Percentiles rank a stretch among this genome's conserved stretches.
These are phyloP conservation scores for Pterois miles DNA, from an alignment of 2,797 vertebrate species.

Conservation along the genomic window DNA sequence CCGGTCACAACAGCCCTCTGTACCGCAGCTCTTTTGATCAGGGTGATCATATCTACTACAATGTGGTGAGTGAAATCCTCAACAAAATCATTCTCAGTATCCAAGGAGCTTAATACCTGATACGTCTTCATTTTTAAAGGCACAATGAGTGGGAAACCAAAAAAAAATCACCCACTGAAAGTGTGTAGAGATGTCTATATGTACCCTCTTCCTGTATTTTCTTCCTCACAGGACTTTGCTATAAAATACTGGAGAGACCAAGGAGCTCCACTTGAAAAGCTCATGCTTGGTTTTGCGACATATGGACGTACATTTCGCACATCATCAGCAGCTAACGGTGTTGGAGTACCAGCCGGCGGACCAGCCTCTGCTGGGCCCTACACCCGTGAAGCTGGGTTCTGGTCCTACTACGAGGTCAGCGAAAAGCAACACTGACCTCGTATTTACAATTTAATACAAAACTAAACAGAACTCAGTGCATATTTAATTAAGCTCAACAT, in stretches of 20 bases:
- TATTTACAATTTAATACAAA: background rate
- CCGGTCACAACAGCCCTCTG: slow-evolving; percentile 87
- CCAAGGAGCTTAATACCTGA: background rate
- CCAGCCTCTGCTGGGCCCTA: slow-evolving; percentile 79
- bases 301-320: slow-evolving; percentile 84
- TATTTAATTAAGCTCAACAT: background rate
- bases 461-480: background rate
- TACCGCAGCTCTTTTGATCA: slow-evolving; percentile 65
- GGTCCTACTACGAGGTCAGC: slow-evolving; percentile 87
- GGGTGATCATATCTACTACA: slow-evolving; percentile 72
- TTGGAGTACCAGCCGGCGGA: slow-evolving; percentile 74
- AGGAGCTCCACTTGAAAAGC: slow-evolving; percentile 81
- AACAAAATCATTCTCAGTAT: background rate
- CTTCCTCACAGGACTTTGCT: slow-evolving; percentile 74
- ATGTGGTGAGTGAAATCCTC: slow-evolving; percentile 72
- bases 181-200: background rate
- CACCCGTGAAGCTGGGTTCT: slow-evolving; percentile 84
- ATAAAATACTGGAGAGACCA: slow-evolving; percentile 85
- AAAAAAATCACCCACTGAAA: background rate
- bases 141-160: background rate
- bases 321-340: slow-evolving; percentile 23
- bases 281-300: slow-evolving; percentile 82
- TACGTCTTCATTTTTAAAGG: background rate
- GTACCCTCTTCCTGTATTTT: background rate
- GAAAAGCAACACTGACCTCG: background rate